Evolutionary conservation across 2,113 vertebrate genomes (phyloP), one percentile per base, ranked within the genome.

Genomic region (Corydoras sp.): DNA sequence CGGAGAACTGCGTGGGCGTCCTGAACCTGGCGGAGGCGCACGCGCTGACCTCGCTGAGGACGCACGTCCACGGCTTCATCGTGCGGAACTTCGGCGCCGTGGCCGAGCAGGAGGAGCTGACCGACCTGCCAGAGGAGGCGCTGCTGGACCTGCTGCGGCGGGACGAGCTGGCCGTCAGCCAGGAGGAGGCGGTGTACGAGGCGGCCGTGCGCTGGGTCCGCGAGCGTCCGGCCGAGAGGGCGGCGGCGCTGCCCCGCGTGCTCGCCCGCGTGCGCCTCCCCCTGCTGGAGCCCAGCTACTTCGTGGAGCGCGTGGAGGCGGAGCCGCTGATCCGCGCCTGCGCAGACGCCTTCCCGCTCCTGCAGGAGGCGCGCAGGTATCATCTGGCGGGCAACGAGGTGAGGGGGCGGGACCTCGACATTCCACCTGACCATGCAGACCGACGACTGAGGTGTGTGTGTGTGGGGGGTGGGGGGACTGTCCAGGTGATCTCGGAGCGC

Each of bases 301-400:
- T 99, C 2, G 94, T 99, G 68, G 94, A 97, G 63, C 92, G 83
- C 9, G 97, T 98, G 58, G 97, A 99, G 85, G 88, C 92, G 0
- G 91, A 98, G 51, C 86, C 91, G 59, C 84, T 98, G 70, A 92
- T 99, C 76, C 89, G 95, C 10, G 78, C 82, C 76, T 97, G 93
- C 76, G 88, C 89, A 0, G 93, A 96, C 51, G 92, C 88, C 10
- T 98, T 99, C 79, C 87, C 92, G 4, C 82, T 96, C 75, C 83
- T 99, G 66, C 97, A 99, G 85, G 97, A 99, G 86, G 89, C 93
- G 32, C 91, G 95, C 48, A 89, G 85, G 82, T 99, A 95, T 81
- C 92, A 99, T 78, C 90, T 99, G 60, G 93, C 94, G 1, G 97
- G 97, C 70, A 93, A 88, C 29, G 95, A 95, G 94, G 96, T 97